Percentiles rank a stretch among this genome's conserved stretches.
Conservation (phyloP, 2,888 invertebrate genomes). For the Gordius sp. region DNA sequence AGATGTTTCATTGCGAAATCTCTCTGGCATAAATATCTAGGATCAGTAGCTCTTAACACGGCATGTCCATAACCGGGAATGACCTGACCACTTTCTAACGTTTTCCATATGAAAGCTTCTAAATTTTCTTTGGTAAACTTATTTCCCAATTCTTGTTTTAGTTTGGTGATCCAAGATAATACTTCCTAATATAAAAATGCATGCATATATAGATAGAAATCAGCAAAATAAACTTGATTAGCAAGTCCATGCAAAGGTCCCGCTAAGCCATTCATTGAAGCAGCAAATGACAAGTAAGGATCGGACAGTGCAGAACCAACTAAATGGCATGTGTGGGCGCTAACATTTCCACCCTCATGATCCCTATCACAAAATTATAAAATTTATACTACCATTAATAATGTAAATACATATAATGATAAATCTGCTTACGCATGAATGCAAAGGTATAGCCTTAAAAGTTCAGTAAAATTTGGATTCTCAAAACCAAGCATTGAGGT, state of each 20-base stretch:
- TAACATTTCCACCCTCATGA: constrained; percentile 85
- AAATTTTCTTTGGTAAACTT: constrained; percentile 63
- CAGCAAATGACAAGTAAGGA: constrained; percentile 67
- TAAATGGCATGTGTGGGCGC: constrained; percentile 70
- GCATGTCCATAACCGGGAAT: constrained; percentile 89
- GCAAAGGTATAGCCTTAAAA: constrained; percentile 68
- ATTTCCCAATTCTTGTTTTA: constrained; percentile 52
- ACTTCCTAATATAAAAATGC: constrained; percentile 38
- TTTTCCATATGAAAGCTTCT: constrained; percentile 88
- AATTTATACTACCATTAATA: background rate
- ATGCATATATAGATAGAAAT: background rate
- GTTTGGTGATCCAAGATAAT: constrained; percentile 66
- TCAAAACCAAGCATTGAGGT: constrained; percentile 60
- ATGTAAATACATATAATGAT: background rate
- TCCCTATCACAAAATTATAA: constrained; percentile 38
- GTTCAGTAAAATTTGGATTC: constrained; percentile 51
- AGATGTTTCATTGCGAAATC: constrained; percentile 75
- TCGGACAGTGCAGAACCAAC: constrained; percentile 77
- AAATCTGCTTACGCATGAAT: constrained; percentile 44
- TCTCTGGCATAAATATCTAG: constrained; percentile 67
- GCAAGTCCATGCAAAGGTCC: constrained; percentile 83
- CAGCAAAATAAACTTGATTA: constrained; percentile 41
- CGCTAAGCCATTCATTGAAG: constrained; percentile 70
- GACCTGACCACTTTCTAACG: constrained; percentile 75
- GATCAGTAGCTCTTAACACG: constrained; percentile 72